These are phyloP conservation scores for Campoletis raptor DNA, from an alignment of 2,888 invertebrate genomes.

Conservation along the genomic window DNA sequence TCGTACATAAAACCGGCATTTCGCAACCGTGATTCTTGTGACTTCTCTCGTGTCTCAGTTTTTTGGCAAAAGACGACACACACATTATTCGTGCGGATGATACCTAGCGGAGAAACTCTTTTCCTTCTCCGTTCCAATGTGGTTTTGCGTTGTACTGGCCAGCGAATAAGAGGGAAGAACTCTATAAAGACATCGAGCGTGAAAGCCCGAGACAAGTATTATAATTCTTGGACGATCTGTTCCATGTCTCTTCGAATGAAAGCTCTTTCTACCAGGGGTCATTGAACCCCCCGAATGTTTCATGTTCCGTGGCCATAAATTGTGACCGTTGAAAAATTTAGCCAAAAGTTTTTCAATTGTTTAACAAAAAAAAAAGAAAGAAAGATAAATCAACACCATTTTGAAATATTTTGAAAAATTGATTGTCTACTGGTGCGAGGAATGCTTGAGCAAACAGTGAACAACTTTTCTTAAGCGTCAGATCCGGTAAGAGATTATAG, in stretches of 20 bases:
- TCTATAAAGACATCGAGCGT: conserved; percentile 59
- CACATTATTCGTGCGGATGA: conserved; percentile 56
- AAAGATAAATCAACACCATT: neutral
- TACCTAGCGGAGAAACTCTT: conserved; percentile 26
- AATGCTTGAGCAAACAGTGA: neutral
- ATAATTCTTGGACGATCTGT: conserved; percentile 40
- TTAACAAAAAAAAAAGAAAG: neutral
- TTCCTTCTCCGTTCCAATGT: neutral
- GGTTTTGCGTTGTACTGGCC: conserved; percentile 21
- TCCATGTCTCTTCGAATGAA: conserved; percentile 4
- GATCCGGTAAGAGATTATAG: neutral
- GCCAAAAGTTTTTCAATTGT: no score
- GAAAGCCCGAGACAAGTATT: conserved; percentile 39
- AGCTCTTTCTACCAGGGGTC: neutral
- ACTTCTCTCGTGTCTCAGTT: conserved; percentile 52
- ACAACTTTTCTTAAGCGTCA: neutral
- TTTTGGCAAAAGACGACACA: conserved; percentile 61
- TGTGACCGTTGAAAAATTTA: no score
- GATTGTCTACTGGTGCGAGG: neutral
- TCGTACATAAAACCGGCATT: conserved; percentile 56
- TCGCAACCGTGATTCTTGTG: conserved; percentile 39
- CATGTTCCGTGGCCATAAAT: neutral
- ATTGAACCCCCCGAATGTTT: neutral
- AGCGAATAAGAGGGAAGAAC: conserved; percentile 30
- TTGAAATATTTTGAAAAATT: neutral